Evolutionary conservation across 2,888 invertebrate genomes (phyloP).

Genomic region (Ditula angustiorana): DNA sequence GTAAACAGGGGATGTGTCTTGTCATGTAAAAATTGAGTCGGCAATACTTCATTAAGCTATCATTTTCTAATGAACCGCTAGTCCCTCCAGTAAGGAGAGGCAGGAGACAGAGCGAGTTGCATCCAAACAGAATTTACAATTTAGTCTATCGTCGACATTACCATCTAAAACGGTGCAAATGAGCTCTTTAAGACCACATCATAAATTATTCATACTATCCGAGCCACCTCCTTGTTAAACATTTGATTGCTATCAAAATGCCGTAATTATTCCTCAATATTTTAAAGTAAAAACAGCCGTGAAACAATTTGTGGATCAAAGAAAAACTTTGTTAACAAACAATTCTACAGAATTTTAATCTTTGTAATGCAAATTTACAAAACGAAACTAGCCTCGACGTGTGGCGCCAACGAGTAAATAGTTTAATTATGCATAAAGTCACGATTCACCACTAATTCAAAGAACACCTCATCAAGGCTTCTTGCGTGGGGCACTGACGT

Average conservation of each 20-base stretch:
- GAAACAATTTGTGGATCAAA: conserved; percentile 45
- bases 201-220: conserved; percentile 51
- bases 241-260: conserved; percentile 44
- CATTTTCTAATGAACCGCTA: conserved; percentile 50
- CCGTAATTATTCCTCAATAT: conserved; percentile 38
- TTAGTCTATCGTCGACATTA: conserved; percentile 61
- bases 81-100: conserved; percentile 45
- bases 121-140: conserved; percentile 61
- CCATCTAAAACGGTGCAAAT: conserved; percentile 60
- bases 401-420: conserved; percentile 78
- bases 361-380: conserved; percentile 67
- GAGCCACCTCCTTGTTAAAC: conserved; percentile 40
- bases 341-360: conserved; percentile 62
- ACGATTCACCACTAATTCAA: conserved; percentile 68
- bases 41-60: conserved; percentile 49
- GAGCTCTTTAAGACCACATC: conserved; percentile 44
- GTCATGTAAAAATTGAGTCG: conserved; percentile 67
- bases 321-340: conserved; percentile 51
- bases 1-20: conserved; percentile 59
- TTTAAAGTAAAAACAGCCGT: conserved; percentile 55
- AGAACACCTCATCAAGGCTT: conserved; percentile 49
- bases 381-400: conserved; percentile 69
- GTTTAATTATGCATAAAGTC: conserved; percentile 76
- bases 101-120: conserved; percentile 51
- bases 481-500: conserved; percentile 37